A percentile compares a stretch with the other conserved stretches of the same genome.
These are phyloP conservation scores for Bombus waltoni DNA, from an alignment of 1,140 invertebrate genomes.

Conservation along the genomic window DNA sequence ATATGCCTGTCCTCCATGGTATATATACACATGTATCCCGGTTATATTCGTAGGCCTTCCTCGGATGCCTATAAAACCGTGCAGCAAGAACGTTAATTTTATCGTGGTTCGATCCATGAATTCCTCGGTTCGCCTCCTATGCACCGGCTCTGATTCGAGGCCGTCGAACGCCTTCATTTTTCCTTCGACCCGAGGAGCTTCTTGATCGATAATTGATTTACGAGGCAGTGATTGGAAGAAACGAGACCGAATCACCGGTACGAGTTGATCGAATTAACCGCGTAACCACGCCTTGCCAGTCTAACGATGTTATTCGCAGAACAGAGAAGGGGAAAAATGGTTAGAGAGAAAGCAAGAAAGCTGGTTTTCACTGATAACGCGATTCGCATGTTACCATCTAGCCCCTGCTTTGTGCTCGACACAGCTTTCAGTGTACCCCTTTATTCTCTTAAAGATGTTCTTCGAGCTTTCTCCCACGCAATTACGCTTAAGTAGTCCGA, in stretches of 20 bases:
- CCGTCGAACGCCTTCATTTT: constrained; percentile 5
- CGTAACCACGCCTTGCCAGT: neutral
- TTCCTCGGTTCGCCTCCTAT: constrained; percentile 21
- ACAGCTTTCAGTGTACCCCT: neutral
- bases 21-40: neutral
- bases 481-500: constrained; percentile 43
- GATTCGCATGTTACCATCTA: neutral
- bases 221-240: constrained; percentile 50
- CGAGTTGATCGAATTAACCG: constrained; percentile 27
- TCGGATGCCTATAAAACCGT: constrained; percentile 14
- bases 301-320: constrained; percentile 12
- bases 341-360: neutral
- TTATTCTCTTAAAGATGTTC: constrained; percentile 36
- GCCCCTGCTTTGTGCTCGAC: constrained; percentile 8
- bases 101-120: constrained; percentile 31
- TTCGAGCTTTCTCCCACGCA: constrained; percentile 16
- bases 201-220: constrained; percentile 60
- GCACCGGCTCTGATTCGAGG: too few relatives aligned
- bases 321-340: neutral
- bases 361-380: constrained; percentile 20
- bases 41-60: constrained; percentile 18
- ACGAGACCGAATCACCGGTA: constrained; percentile 8
- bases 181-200: constrained; percentile 5
- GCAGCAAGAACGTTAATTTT: constrained; percentile 52
- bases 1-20: neutral